Evolutionary conservation across 2,797 vertebrate genomes (phyloP).

Genomic region (Pipistrellus pipistrellus): DNA sequence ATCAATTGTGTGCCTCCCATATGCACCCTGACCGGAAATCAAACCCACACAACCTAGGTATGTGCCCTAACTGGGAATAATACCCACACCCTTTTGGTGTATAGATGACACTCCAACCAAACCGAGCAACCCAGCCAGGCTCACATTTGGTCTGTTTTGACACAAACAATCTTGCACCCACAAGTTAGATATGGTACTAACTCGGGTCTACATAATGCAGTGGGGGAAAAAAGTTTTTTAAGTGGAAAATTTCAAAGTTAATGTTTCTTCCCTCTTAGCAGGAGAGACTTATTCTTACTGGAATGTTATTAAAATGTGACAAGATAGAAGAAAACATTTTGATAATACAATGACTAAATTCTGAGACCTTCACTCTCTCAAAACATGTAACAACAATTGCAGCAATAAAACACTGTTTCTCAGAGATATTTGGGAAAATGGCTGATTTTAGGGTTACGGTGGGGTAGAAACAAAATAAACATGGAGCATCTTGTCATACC

Average conservation of each 20-base stretch:
- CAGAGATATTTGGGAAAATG: constrained; percentile 19
- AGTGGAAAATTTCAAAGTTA: constrained; percentile 3
- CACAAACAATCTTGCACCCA: neutral
- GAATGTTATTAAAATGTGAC: constrained; percentile 48
- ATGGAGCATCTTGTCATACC: neutral
- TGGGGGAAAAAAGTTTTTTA: neutral
- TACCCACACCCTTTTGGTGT: neutral
- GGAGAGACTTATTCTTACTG: neutral
- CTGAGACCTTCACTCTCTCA: neutral
- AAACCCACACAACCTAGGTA: neutral
- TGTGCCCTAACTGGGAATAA: neutral
- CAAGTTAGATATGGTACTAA: constrained; percentile 47
- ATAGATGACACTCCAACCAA: neutral
- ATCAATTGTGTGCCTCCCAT: neutral
- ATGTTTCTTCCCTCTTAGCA: neutral
- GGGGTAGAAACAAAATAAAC: neutral
- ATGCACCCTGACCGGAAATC: neutral
- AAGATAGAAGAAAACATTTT: neutral
- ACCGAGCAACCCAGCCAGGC: neutral
- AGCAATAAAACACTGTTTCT: neutral
- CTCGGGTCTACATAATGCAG: neutral
- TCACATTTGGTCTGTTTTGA: constrained; percentile 36
- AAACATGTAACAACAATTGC: neutral
- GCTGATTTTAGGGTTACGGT: neutral
- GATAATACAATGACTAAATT: neutral